Evolutionary conservation across 2,888 invertebrate genomes (phyloP).

Genomic region (Agrochola lota): DNA sequence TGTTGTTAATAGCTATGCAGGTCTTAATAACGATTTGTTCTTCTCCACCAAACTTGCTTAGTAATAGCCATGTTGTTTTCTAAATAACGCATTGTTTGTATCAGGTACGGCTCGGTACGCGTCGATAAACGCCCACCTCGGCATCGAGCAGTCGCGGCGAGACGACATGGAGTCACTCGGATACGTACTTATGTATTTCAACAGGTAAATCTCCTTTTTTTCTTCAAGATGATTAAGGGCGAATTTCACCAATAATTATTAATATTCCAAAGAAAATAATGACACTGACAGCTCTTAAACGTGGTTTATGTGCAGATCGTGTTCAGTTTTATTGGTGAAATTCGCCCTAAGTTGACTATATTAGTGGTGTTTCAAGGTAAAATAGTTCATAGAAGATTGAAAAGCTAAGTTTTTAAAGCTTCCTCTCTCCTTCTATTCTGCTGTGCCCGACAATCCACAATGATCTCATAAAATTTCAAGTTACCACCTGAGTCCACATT

Average conservation of each 20-base stretch:
- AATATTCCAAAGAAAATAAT: too few relatives aligned
- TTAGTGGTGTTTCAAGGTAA: too few relatives aligned
- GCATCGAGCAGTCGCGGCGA: slow-evolving; percentile 99
- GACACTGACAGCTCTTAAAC: too few relatives aligned
- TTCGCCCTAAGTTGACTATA: too few relatives aligned
- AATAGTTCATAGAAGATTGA: neutral
- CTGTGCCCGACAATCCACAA: neutral
- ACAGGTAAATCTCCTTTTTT: slow-evolving; percentile 86
- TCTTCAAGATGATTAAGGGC: neutral
- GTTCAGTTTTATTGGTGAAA: too few relatives aligned
- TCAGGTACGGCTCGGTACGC: slow-evolving; percentile 98
- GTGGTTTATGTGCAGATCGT: too few relatives aligned
- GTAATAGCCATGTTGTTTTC: slow-evolving; percentile 12
- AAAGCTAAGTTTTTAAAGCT: neutral
- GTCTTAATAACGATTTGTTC: neutral
- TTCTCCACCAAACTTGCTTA: slow-evolving; percentile 9
- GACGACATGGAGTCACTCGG: slow-evolving; percentile 99
- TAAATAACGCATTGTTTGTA: slow-evolving; percentile 64
- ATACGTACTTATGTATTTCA: slow-evolving; percentile 99
- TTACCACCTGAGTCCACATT: too few relatives aligned
- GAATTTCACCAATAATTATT: too few relatives aligned
- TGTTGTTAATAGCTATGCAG: too few relatives aligned
- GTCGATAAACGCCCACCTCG: slow-evolving; percentile 99
- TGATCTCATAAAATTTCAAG: too few relatives aligned
- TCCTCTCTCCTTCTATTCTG: neutral